Conservation (phyloP, 2,888 invertebrate genomes). For the Troides helena region DNA sequence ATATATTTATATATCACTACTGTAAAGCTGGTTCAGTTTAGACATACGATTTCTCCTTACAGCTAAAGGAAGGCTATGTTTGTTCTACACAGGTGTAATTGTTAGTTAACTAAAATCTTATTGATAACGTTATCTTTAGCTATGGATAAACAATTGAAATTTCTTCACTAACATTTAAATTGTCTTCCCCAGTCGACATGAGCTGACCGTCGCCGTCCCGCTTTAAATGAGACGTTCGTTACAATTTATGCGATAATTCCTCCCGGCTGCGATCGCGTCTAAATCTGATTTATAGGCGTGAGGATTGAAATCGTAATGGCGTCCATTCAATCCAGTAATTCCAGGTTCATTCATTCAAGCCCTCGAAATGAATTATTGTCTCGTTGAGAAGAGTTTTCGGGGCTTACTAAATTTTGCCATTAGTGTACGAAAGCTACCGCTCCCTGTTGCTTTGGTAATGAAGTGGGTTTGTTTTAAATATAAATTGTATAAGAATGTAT, state of each 20-base stretch:
- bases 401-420: constrained; percentile 28
- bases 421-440: constrained; percentile 2
- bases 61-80: no score
- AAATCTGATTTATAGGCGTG: constrained; percentile 39
- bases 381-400: constrained; percentile 34
- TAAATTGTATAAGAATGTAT: no score
- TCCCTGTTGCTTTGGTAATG: neutral
- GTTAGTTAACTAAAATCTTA: no score
- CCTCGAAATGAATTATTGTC: constrained; percentile 39
- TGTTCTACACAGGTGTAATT: no score
- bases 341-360: constrained; percentile 34
- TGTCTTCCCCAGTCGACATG: no score
- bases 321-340: constrained; percentile 37
- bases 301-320: constrained; percentile 40
- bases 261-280: constrained; percentile 33
- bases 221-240: constrained; percentile 5
- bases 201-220: no score
- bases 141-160: no score
- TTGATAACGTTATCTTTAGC: no score
- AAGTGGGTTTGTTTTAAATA: constrained; percentile 2
- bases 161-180: no score
- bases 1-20: no score
- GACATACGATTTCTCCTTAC: no score
- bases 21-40: no score
- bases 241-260: constrained; percentile 25